phyloP scores from a whole-genome alignment of 2,888 invertebrate genomes.

The Drosophila glabriapex region DNA sequence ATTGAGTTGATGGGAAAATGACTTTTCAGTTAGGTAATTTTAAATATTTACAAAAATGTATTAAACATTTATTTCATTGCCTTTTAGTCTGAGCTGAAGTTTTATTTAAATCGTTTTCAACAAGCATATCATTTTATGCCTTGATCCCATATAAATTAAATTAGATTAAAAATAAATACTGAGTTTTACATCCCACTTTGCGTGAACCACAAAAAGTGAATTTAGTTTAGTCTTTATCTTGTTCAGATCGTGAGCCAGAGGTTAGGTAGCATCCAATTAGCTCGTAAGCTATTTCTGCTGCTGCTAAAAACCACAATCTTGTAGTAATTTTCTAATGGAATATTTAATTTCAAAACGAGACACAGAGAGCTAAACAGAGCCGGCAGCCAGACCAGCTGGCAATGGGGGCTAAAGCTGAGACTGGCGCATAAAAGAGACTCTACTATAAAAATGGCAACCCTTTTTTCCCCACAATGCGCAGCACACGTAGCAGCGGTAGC shows the following conservation, averaged over 20 bases:
- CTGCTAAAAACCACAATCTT: slow-evolving; percentile 78
- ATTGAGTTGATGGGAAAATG: slow-evolving; percentile 6
- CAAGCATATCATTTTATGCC: not conserved
- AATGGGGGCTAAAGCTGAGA: slow-evolving; percentile 7
- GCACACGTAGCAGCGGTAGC: slow-evolving; percentile 36
- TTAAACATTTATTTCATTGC: not conserved
- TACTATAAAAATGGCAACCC: slow-evolving; percentile 73
- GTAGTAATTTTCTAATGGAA: slow-evolving; percentile 84
- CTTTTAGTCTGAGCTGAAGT: not conserved
- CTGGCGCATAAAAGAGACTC: slow-evolving; percentile 54
- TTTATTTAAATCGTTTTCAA: not conserved
- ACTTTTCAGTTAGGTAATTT: slow-evolving; percentile 2
- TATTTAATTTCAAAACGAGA: slow-evolving; percentile 82
- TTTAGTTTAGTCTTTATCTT: slow-evolving; percentile 51
- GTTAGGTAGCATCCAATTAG: slow-evolving; percentile 55
- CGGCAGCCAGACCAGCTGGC: slow-evolving; percentile 38
- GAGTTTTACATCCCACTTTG: not conserved
- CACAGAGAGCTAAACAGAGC: slow-evolving; percentile 51
- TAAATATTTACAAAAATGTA: slow-evolving; percentile 9
- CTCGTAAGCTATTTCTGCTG: slow-evolving; percentile 45
- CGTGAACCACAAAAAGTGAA: slow-evolving; percentile 43
- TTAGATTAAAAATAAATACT: not conserved
- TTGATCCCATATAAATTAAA: not conserved
- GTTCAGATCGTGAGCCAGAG: slow-evolving; percentile 23
- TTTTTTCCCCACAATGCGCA: slow-evolving; percentile 47